Evolutionary conservation across 1,140 invertebrate species (phyloP), one percentile per base, ranked within the genome.

Genomic region (Temnothorax nylanderi): DNA sequence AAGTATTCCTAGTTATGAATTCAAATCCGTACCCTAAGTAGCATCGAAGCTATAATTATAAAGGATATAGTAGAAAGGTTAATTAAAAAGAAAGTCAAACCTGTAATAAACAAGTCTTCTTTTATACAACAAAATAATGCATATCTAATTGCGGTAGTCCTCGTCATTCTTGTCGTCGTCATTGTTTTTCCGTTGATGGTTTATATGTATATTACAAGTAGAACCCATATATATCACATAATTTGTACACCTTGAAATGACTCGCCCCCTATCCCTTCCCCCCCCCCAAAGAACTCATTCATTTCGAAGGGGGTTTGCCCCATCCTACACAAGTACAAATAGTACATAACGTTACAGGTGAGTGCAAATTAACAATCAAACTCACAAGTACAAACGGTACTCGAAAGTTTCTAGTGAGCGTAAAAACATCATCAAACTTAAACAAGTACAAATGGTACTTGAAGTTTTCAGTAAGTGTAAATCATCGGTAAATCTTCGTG

Each of bases 121-220:
- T 93, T 94, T 92, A 89, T 94, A 94, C 92, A 94, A 92, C 90
- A 94, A 94, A 93, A 94, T 94, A 94, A 92, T 93, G 87, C 86
- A 90, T 74, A 86, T 88, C 87, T 88, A 91, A 82, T 88, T 89
- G 75, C 69, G 72, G 78, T 60, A 88, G 69, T 67, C n/a, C 11
- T 69, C 41, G 37, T 77, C 21, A 18, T 88, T 56, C 64, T 89
- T 88, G 85, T 92, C 60, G 67, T 86, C 82, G 69, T 60, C 85
- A 91, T 91, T 85, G 49, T 86, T 82, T 91, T 86, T 81, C 62
- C 60, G 67, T 87, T 88, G 84, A 86, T 69, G 13, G 34, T 80
- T 80, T 54, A 26, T 93, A 92, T 93, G 54, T 92, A 92, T 90
- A 92, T 74, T 90, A 92, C 81, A 91, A 71, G 81, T 91, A 90